phyloP scores from a whole-genome alignment of 2,888 invertebrate species.

The Caradrina clavipalpis region DNA sequence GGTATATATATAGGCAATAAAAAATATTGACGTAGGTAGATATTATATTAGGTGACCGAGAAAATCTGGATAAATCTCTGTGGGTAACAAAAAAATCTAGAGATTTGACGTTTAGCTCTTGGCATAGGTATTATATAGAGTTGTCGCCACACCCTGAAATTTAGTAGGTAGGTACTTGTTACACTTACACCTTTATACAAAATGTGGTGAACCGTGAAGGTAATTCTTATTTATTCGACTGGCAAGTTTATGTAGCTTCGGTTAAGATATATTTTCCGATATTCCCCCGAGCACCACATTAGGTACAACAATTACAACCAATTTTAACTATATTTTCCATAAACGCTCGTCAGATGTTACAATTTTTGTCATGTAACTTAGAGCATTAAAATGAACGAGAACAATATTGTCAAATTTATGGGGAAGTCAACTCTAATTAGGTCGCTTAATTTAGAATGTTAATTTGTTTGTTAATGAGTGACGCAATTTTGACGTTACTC shows the following conservation, averaged over 20 bases:
- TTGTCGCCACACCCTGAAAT: conserved; percentile 6
- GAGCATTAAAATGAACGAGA: too few species aligned
- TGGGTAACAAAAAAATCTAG: neutral
- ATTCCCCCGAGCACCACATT: neutral
- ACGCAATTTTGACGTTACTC: conserved; percentile 67
- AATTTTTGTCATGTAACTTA: neutral
- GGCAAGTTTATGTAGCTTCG: neutral
- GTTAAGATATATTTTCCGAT: neutral
- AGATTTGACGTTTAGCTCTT: neutral
- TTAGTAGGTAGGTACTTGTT: neutral
- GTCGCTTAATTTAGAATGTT: conserved; percentile 43
- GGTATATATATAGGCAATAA: neutral
- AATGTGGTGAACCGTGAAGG: neutral
- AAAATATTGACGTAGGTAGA: too few species aligned
- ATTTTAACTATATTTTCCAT: neutral
- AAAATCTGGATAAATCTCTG: too few species aligned
- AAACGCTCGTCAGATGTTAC: neutral
- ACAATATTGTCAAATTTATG: neutral
- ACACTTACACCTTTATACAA: conserved; percentile 2
- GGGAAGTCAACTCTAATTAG: conserved; percentile 21
- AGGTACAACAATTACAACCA: too few species aligned
- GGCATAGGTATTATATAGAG: neutral
- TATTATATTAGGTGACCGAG: too few species aligned
- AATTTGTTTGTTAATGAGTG: conserved; percentile 67
- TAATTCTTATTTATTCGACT: too few species aligned